Evolutionary conservation across 2,113 vertebrate genomes (phyloP), one percentile per base, ranked within the genome.

Genomic region (Macroglossus sobrinus): DNA sequence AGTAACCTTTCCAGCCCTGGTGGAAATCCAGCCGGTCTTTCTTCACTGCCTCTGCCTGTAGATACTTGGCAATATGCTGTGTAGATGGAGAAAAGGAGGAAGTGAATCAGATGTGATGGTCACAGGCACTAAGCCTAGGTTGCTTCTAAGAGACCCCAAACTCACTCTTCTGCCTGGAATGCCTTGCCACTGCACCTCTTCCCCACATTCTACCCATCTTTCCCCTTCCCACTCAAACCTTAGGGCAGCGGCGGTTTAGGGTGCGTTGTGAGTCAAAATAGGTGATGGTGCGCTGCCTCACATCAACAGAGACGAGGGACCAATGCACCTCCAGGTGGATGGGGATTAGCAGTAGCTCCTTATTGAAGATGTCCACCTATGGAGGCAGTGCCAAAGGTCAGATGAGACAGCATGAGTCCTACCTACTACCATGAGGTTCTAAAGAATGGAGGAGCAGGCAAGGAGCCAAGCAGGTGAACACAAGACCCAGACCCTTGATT

Each of bases 261-360:
- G 99, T 99, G 45, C 99, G 98, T 98, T 99, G 99, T 19, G 99
- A 99, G 97, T 99, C 99, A 59, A 99, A 99, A 97, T 99, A 99
- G 4, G 99, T 99, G 97, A 99, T 99, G 93, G 98, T 98, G 40
- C 99, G 98, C 3, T 87, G 98, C 26, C 98, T 98, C 89, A 99
- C 99, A 40, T 99, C 99, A 5, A 99, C 99, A 3, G 99, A 99
- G 90, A 99, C 98, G 93, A 99, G 98, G 0, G 99, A 99, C 99
- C 99, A 99, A 91, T 99, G 99, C 3, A 99, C 99, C 97, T 99
- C 99, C 97, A 99, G 98, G 97, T 99, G 99, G 97, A 99, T 99
- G 53, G 99, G 99, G 97, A 99, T 99, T 93, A 99, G 97, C 96
- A 99, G 96, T 74, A 99, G 98, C 95, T 99, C 99, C 97, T 99